A percentile compares a stretch with the other conserved stretches of the same genome.
These are phyloP conservation scores for Chlorops oryzae DNA, from an alignment of 1,140 invertebrate species.

Conservation along the genomic window DNA sequence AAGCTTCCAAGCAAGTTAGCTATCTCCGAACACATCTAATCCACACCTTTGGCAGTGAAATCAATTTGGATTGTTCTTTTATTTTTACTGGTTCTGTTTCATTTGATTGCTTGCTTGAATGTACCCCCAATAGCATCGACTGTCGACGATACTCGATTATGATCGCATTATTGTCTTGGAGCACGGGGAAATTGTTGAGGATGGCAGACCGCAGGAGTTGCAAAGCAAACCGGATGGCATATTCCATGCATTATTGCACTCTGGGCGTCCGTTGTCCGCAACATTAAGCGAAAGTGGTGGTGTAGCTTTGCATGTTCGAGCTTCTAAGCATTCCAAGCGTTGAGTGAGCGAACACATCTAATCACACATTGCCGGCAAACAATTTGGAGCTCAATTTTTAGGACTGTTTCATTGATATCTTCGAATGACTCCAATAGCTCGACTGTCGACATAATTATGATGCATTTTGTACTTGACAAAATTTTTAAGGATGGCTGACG, in stretches of 20 bases:
- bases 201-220: conserved; percentile 62
- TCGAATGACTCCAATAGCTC: too few species aligned
- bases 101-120: conserved; percentile 7
- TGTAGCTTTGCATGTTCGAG: not conserved
- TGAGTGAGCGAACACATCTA: not conserved
- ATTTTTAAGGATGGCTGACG: too few species aligned
- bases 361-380: too few species aligned
- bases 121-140: conserved; percentile 61
- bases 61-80: too few species aligned
- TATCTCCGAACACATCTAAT: too few species aligned
- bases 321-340: not conserved
- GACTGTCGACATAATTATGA: too few species aligned
- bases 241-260: conserved; percentile 50
- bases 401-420: too few species aligned
- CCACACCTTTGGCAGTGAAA: too few species aligned
- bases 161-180: conserved; percentile 74
- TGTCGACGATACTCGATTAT: conserved; percentile 68
- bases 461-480: too few species aligned
- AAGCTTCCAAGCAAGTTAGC: too few species aligned
- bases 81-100: not conserved
- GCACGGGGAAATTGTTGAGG: conserved; percentile 68
- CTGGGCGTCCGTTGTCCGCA: conserved; percentile 16
- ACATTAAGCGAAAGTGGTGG: not conserved
- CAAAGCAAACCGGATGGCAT: conserved; percentile 53
- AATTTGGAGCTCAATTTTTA: too few species aligned